phyloP scores from a whole-genome alignment of 2,113 vertebrate genomes.

The Pteropus alecto region DNA sequence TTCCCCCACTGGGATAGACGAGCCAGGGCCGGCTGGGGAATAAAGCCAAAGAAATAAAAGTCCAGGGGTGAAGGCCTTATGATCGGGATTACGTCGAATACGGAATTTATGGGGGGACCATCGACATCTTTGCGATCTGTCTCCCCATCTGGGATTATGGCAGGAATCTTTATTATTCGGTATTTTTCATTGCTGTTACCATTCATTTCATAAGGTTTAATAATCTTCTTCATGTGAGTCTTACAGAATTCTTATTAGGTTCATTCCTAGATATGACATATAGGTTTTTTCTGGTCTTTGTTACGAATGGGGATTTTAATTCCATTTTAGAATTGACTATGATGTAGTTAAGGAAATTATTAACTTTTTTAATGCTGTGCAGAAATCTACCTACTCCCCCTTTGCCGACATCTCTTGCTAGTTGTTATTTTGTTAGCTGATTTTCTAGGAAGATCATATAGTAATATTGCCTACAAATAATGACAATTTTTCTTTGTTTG shows the following conservation, averaged over 20 bases:
- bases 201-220: not conserved
- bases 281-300: not conserved
- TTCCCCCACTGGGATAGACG: fast-evolving
- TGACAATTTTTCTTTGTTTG: not conserved
- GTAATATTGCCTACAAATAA: not conserved
- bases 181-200: not conserved
- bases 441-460: not conserved
- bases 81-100: not conserved
- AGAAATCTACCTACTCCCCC: not conserved
- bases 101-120: not conserved
- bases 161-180: not conserved
- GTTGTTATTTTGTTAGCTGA: not conserved
- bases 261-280: not conserved
- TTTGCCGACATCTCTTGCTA: not conserved
- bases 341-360: not conserved
- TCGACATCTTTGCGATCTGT: not conserved
- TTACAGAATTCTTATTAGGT: not conserved
- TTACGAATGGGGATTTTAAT: not conserved
- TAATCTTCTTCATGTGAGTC: not conserved
- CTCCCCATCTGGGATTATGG: not conserved
- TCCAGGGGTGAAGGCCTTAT: not conserved
- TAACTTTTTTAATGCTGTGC: not conserved
- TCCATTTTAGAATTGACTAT: not conserved
- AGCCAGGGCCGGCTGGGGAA: not conserved
- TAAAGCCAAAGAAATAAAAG: not conserved